phyloP scores from a whole-genome alignment of 2,113 vertebrate genomes.

The Corvus cornix region DNA sequence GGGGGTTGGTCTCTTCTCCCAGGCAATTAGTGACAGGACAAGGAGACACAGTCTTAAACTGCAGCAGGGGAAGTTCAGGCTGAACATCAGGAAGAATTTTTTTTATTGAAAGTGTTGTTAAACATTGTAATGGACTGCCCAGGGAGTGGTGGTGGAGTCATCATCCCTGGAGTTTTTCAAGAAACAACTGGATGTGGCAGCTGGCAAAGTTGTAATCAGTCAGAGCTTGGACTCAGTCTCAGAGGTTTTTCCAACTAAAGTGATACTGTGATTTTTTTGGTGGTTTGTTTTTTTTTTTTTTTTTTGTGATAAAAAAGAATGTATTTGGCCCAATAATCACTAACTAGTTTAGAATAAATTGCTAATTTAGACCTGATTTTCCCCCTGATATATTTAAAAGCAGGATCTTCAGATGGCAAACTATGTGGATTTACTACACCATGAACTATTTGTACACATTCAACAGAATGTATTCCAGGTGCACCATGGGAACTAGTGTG shows the following conservation, averaged over 20 bases:
- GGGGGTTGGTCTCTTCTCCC: background rate
- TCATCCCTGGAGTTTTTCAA: background rate
- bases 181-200: background rate
- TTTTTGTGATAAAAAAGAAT: background rate
- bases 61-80: background rate
- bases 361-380: background rate
- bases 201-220: background rate
- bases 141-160: background rate
- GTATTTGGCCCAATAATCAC: background rate
- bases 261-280: background rate
- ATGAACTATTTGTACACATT: background rate
- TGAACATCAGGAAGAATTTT: background rate
- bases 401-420: background rate
- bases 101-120: background rate
- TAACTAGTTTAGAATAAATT: background rate
- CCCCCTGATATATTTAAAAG: background rate
- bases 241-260: background rate
- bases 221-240: fast-evolving
- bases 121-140: background rate
- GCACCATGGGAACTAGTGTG: background rate
- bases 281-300: too few relatives aligned
- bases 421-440: background rate
- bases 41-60: background rate
- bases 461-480: fast-evolving
- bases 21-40: background rate